Evolutionary conservation across 30 jellyfish, hydroid and myxozoan species (phyloP).

Genomic region (Pelagia noctiluca): DNA sequence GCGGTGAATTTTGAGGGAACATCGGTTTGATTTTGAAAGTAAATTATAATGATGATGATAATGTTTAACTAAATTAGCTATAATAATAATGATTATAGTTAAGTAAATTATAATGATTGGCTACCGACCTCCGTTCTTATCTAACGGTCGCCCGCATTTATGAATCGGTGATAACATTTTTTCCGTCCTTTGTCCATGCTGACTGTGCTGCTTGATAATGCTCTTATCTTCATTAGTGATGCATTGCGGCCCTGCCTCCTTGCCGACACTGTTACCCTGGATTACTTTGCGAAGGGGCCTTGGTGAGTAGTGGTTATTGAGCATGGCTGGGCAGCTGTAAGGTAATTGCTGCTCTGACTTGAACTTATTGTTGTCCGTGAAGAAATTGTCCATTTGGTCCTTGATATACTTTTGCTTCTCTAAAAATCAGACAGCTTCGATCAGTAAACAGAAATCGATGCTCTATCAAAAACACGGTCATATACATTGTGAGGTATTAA

Average conservation of each 20-base stretch:
- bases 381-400: conserved; percentile 4
- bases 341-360: too few species aligned
- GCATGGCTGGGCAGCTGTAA: conserved; percentile 12
- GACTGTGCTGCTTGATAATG: conserved; percentile 18
- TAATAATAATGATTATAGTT: neutral
- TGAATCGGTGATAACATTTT: conserved; percentile 37
- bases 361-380: conserved; percentile 20
- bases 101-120: neutral
- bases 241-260: neutral
- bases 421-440: too few species aligned
- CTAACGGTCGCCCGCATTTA: conserved; percentile 1
- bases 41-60: neutral
- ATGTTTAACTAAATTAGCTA: neutral
- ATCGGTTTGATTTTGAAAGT: neutral
- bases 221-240: too few species aligned
- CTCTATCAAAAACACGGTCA: too few species aligned
- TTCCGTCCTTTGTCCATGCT: conserved; percentile 15
- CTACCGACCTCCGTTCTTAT: conserved; percentile 51
- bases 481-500: too few species aligned
- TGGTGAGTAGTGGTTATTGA: conserved; percentile 10
- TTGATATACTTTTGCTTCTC: conserved; percentile 26
- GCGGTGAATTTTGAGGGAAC: neutral
- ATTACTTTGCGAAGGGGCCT: conserved; percentile 22
- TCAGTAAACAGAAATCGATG: too few species aligned
- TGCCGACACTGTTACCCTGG: conserved; percentile 1